Evolutionary conservation across 2,888 invertebrate species (phyloP), one percentile per base, ranked within the genome.

Genomic region (Pseudoips prasinana): DNA sequence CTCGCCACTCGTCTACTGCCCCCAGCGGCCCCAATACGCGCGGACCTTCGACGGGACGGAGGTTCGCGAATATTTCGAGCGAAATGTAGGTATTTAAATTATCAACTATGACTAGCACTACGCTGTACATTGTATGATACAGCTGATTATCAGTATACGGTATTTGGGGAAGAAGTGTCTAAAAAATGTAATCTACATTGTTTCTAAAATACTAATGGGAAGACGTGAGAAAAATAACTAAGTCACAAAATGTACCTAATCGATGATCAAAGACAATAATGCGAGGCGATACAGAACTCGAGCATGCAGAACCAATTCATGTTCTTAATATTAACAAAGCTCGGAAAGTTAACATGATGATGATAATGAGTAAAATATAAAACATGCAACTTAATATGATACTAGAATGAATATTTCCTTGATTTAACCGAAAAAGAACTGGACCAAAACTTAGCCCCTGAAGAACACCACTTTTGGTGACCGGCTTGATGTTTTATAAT

Each of bases 321-420:
- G n/a, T n/a, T n/a, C n/a, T n/a, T n/a, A n/a, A n/a, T n/a, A n/a
- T n/a, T n/a, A 27, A 43, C 42, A 39, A 33, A 2, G 3, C 49
- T 39, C 41, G 46, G n/a, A 37, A 20, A 42, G 5, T 29, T 20
- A 35, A 37, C 20, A 26, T 39, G 8, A 55, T 52, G 58, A 45
- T 39, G 61, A 63, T 58, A 45, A 67, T 71, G 64, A 56, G 19
- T 46, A 71, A 76, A 78, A 50, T 56, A 80, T 68, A 64, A 63
- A 62, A 77, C 84, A 83, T 84, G 84, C 84, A 84, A 84, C 71
- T 67, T 61, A 81, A 79, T 63, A 73, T 69, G 72, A 58, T 64
- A 52, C 53, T 72, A 64, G 64, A 73, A 74, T 73, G 64, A 67
- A 46, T 37, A 43, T 52, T 64, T 67, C 71, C 73, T 67, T 64